These are phyloP conservation scores for Clostera curtula DNA, from an alignment of 2,888 invertebrate genomes.

Conservation along the genomic window DNA sequence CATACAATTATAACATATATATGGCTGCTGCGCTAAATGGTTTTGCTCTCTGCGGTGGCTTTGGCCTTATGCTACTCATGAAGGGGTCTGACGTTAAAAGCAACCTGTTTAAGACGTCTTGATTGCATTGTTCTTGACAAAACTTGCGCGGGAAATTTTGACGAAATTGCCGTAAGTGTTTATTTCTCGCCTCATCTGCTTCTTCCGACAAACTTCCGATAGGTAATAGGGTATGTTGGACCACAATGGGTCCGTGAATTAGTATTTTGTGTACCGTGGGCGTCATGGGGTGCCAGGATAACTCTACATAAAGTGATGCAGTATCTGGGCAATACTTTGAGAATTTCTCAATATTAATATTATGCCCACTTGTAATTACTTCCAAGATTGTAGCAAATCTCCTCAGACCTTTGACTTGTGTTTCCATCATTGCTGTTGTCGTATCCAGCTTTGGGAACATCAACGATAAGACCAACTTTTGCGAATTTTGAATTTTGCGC, in stretches of 20 bases:
- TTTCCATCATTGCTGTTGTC: conserved; percentile 1
- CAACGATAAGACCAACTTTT: background rate
- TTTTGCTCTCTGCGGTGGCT: too few species aligned
- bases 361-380: background rate
- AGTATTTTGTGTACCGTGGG: background rate
- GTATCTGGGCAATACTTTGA: background rate
- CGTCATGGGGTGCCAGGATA: background rate
- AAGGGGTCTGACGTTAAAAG: too few species aligned
- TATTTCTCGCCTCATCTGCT: background rate
- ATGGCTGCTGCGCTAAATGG: too few species aligned
- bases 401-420: background rate
- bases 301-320: background rate
- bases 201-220: background rate
- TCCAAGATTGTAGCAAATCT: background rate
- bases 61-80: too few species aligned
- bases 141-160: too few species aligned
- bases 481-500: background rate
- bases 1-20: too few species aligned
- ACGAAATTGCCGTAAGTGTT: too few species aligned
- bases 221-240: background rate
- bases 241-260: background rate
- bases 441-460: background rate
- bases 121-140: too few species aligned
- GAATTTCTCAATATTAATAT: background rate
- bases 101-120: too few species aligned